Evolutionary conservation across 2,888 invertebrate species (phyloP), one percentile per base, ranked within the genome.

Genomic region (Melolontha melolontha): DNA sequence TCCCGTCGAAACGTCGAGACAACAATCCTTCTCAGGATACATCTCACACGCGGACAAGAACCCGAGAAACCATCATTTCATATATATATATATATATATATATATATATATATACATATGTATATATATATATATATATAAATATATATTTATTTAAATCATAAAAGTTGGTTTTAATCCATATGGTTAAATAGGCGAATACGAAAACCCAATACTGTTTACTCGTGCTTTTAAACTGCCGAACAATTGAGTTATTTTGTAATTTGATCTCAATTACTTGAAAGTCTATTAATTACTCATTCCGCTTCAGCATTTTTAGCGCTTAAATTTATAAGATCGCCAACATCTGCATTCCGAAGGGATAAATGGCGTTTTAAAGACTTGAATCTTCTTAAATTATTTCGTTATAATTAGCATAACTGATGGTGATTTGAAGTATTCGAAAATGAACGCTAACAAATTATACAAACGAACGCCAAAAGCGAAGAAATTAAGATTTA

Each of bases 201-300:
- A n/a, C n/a, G n/a, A 42, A 22, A 57, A 57, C 22, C n/a, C 42
- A 41, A 57, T 57, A 57, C 57, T 57, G 42, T 57, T 57, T 57
- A 27, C 57, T 22, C 8, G 42, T 27, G 57, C 57, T 59, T 59
- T 59, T 29, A 59, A 59, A 59, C 14, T 44, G 59, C 11, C 27
- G 44, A 44, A 57, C 27, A 29, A 42, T 57, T 42, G 57, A 42
- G 44, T 59, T 59, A 44, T 59, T 59, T 59, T 44, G 59, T 59
- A 59, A 59, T 59, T 59, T 27, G 59, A 59, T 44, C 59, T 59
- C 44, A 34, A 59, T 59, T 59, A 27, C 44, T 44, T 59, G 57
- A 59, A 59, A 44, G 44, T 59, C 59, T 59, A 47, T 59, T 59
- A 59, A 59, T 59, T 59, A 59, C 59, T 42, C 59, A 59, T 59